Evolutionary conservation across 2,888 invertebrate species (phyloP).

Genomic region (Calliopum simillimum): DNA sequence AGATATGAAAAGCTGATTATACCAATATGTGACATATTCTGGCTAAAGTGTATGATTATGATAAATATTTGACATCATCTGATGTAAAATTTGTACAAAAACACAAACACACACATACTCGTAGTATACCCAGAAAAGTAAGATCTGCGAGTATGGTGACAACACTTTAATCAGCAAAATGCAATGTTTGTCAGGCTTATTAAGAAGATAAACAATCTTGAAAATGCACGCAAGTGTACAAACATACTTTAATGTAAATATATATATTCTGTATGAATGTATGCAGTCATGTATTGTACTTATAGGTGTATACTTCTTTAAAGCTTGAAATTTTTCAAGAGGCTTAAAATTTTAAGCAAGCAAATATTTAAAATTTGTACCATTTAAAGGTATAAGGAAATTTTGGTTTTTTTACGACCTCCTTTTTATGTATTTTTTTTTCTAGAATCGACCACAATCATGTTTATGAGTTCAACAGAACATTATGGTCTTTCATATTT

Average conservation of each 20-base stretch:
- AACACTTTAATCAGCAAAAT: conserved; percentile 14
- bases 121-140: too few relatives aligned
- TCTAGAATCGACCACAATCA: too few relatives aligned
- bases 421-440: too few relatives aligned
- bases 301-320: background rate
- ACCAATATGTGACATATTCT: background rate
- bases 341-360: background rate
- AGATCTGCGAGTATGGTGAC: background rate
- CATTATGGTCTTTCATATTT: too few relatives aligned
- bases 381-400: too few relatives aligned
- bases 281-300: too few relatives aligned
- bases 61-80: conserved; percentile 22
- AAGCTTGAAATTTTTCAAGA: conserved; percentile 12
- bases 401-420: too few relatives aligned
- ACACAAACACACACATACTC: too few relatives aligned
- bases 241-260: background rate
- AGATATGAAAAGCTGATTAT: background rate
- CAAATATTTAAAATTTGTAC: too few relatives aligned
- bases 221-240: background rate
- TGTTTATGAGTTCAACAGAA: too few relatives aligned
- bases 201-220: conserved; percentile 15
- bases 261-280: background rate
- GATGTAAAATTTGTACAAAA: too few relatives aligned
- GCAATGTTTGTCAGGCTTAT: conserved; percentile 16
- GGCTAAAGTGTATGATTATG: background rate